phyloP scores from a whole-genome alignment of 2,888 invertebrate genomes.

The Stenichneumon culpator region DNA sequence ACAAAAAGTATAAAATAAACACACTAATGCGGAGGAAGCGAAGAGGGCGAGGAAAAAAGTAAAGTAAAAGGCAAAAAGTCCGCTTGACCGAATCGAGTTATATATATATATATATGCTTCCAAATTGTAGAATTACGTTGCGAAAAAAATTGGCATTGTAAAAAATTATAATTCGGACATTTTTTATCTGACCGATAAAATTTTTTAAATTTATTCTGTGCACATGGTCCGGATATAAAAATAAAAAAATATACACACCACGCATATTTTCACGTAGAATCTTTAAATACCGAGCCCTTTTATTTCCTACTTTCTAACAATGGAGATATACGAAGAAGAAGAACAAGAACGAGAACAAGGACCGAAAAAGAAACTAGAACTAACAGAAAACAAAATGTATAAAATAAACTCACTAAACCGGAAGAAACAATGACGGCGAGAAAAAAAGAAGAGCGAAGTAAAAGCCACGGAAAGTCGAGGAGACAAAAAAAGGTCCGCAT shows the following conservation, averaged over 20 bases:
- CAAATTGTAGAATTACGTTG: constrained; percentile 39
- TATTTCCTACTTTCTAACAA: constrained; percentile 12
- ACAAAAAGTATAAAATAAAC: no score
- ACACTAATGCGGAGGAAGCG: no score
- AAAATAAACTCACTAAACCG: no score
- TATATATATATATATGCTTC: constrained; percentile 35
- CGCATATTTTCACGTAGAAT: constrained; percentile 10
- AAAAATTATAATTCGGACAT: no score
- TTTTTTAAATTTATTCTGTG: no score
- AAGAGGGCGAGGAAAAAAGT: neutral
- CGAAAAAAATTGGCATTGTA: no score
- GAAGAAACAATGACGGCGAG: no score
- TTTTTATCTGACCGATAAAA: no score
- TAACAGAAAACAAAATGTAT: neutral
- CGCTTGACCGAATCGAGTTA: neutral
- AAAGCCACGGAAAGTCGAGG: neutral
- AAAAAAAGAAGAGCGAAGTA: neutral
- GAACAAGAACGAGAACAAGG: neutral
- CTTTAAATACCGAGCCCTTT: constrained; percentile 20
- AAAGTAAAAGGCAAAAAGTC: neutral
- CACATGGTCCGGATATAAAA: no score
- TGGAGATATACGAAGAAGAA: constrained; percentile 10
- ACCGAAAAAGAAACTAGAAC: neutral
- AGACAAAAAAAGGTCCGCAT: neutral
- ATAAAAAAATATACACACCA: no score